Evolutionary conservation across 37 sponge, comb jelly and placozoan species (phyloP).

Genomic region (Hexactinellida sp.): DNA sequence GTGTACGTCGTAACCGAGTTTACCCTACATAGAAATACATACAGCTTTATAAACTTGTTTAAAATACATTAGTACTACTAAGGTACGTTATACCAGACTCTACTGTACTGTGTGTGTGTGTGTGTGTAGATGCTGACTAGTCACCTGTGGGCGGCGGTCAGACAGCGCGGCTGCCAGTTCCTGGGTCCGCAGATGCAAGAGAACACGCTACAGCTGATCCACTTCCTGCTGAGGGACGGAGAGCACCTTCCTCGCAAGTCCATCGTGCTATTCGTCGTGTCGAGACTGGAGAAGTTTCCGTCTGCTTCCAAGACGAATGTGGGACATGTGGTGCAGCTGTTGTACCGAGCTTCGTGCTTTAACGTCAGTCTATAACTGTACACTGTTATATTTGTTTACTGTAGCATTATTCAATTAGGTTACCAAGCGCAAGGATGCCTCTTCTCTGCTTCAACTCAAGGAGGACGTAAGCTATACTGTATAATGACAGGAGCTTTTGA

Average conservation of each 20-base stretch:
- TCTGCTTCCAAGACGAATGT: conserved; percentile 86
- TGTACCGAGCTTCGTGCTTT: conserved; percentile 91
- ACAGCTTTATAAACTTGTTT: too few species aligned
- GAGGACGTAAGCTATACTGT: conserved; percentile 66
- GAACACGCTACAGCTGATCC: conserved; percentile 73
- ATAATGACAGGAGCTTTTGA: too few species aligned
- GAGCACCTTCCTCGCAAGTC: conserved; percentile 62
- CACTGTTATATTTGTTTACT: background rate
- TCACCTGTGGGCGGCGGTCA: conserved; percentile 80
- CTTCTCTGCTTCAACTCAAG: conserved; percentile 85
- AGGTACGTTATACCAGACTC: conserved; percentile 17
- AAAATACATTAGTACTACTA: background rate
- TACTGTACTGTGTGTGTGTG: too few species aligned
- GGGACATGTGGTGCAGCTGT: conserved; percentile 97
- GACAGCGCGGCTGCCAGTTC: conserved; percentile 88
- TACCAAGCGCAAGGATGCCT: conserved; percentile 82
- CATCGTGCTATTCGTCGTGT: conserved; percentile 76
- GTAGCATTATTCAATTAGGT: conserved; percentile 29
- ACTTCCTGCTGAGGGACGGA: conserved; percentile 47
- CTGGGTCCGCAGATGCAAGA: conserved; percentile 95
- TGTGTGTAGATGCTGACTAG: conserved; percentile 62
- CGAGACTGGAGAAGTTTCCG: conserved; percentile 58
- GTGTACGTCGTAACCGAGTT: too few species aligned
- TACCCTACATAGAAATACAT: too few species aligned
- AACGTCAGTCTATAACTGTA: conserved; percentile 41